Percentiles rank a stretch among this genome's conserved stretches.
Conservation (phyloP, 2,797 vertebrate species). For the Bradypodion pumilum region DNA sequence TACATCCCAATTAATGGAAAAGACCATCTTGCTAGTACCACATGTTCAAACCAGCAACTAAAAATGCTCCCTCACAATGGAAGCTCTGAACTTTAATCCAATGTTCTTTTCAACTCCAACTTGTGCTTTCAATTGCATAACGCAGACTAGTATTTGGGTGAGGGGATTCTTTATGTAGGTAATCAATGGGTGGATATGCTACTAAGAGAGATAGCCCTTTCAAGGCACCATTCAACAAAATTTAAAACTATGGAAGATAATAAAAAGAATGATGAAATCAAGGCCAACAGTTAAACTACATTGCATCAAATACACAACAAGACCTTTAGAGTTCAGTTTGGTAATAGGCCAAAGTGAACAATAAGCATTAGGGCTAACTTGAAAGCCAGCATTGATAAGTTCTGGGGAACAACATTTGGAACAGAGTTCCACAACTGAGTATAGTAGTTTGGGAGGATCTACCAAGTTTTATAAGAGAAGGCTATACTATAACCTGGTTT, state of each 20-base stretch:
- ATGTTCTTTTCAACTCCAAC: not conserved
- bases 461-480: not conserved
- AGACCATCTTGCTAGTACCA: not conserved
- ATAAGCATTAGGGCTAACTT: not conserved
- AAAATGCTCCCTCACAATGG: too few relatives aligned
- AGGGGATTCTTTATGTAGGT: not conserved
- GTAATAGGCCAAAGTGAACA: not conserved
- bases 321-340: not conserved
- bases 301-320: not conserved
- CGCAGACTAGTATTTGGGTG: not conserved
- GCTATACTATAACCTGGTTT: not conserved
- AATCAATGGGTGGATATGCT: not conserved
- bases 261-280: not conserved
- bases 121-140: too few relatives aligned
- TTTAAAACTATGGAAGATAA: not conserved
- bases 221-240: not conserved
- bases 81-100: not conserved
- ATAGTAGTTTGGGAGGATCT: too few relatives aligned
- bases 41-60: not conserved
- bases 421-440: not conserved
- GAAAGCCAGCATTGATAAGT: not conserved
- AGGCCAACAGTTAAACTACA: not conserved
- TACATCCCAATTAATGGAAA: not conserved
- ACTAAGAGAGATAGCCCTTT: not conserved
- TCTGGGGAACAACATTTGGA: not conserved